These are phyloP conservation scores for Pristiophorus japonicus DNA, from an alignment of 2,113 vertebrate species.

Conservation along the genomic window DNA sequence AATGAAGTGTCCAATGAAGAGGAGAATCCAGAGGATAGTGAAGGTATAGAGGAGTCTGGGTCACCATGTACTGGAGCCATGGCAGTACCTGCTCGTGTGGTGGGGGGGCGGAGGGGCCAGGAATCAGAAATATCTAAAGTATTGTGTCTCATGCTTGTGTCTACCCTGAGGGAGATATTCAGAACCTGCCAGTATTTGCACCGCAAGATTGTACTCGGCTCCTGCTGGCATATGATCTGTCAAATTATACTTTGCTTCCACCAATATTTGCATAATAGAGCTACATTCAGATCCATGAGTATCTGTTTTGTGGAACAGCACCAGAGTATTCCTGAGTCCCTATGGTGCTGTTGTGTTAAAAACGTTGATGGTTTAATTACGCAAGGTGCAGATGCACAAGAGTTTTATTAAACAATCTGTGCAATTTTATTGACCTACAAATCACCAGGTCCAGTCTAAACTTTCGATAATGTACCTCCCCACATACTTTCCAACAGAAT, in stretches of 20 bases:
- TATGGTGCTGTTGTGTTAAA: not conserved
- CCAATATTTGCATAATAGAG: not conserved
- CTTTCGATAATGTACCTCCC: not conserved
- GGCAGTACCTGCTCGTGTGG: not conserved
- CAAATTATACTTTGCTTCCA: not conserved
- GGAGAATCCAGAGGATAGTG: conserved; percentile 92
- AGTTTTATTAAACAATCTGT: not conserved
- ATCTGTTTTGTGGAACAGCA: not conserved
- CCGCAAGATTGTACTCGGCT: not conserved
- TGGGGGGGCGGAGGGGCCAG: not conserved
- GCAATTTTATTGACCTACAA: not conserved
- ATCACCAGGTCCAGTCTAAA: not conserved
- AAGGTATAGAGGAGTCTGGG: conserved; percentile 62
- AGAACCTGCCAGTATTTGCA: not conserved
- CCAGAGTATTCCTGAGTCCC: not conserved
- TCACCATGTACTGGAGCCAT: not conserved
- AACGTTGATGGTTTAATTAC: not conserved
- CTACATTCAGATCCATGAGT: not conserved
- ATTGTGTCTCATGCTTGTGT: not conserved
- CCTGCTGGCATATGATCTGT: not conserved
- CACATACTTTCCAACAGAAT: not conserved
- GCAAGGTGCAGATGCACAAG: not conserved
- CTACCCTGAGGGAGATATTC: not conserved
- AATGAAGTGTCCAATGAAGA: conserved; percentile 79
- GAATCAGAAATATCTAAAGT: not conserved